phyloP scores from a whole-genome alignment of 2,888 invertebrate species.

The Heliconius charithonia region DNA sequence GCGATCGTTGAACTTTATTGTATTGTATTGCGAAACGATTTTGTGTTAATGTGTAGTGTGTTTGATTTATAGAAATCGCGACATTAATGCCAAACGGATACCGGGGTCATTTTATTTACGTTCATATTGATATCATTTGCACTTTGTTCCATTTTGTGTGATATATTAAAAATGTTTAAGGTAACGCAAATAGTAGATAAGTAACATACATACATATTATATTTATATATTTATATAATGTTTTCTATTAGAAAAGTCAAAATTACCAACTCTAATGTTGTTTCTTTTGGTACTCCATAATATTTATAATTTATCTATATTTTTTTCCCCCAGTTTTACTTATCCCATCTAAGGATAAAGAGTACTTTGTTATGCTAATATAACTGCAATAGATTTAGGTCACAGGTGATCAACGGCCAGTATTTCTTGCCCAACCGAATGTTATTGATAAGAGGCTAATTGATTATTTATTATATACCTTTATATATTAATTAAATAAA shows the following conservation, averaged over 20 bases:
- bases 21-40: slow-evolving; percentile 72
- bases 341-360: slow-evolving; percentile 28
- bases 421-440: slow-evolving; percentile 62
- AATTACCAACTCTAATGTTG: too few species aligned
- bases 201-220: too few species aligned
- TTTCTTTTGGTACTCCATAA: too few species aligned
- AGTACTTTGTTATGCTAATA: slow-evolving; percentile 53
- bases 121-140: slow-evolving; percentile 55
- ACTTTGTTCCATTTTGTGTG: slow-evolving; percentile 21
- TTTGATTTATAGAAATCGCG: slow-evolving; percentile 63
- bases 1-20: slow-evolving; percentile 74
- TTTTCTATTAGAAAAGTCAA: too few species aligned
- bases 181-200: too few species aligned
- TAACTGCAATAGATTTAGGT: slow-evolving; percentile 61
- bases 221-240: too few species aligned
- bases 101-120: slow-evolving; percentile 49
- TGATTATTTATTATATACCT: not conserved
- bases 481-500: not conserved
- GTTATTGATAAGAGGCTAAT: slow-evolving; percentile 19
- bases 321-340: slow-evolving; percentile 14
- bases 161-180: not conserved
- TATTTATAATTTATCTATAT: too few species aligned
- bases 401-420: slow-evolving; percentile 78
- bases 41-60: slow-evolving; percentile 51
- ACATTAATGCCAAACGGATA: slow-evolving; percentile 50